A percentile compares a stretch with the other conserved stretches of the same genome.
These are phyloP conservation scores for Sarcoramphus papa DNA, from an alignment of 2,797 vertebrate genomes.

Conservation along the genomic window DNA sequence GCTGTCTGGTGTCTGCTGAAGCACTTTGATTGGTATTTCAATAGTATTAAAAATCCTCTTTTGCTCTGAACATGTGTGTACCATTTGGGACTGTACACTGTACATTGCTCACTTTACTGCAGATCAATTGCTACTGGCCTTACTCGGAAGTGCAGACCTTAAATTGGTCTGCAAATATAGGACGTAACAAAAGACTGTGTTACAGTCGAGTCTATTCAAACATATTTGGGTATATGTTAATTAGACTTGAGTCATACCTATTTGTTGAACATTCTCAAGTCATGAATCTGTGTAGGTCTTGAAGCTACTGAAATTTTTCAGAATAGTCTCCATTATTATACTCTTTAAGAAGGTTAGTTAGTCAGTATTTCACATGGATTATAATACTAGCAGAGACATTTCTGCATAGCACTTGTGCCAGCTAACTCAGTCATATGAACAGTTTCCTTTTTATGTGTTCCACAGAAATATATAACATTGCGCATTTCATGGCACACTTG, in stretches of 20 bases:
- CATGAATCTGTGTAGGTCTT: neutral
- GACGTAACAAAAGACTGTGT: neutral
- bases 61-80: constrained; percentile 20
- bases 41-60: constrained; percentile 20
- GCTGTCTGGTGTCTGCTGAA: constrained; percentile 32
- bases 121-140: constrained; percentile 25
- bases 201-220: neutral
- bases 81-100: constrained; percentile 30
- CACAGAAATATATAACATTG: neutral
- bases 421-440: constrained; percentile 7
- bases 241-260: neutral
- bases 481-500: neutral
- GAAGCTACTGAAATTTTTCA: neutral
- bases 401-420: neutral
- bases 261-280: neutral
- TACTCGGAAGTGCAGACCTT: constrained; percentile 18
- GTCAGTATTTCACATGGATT: neutral
- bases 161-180: neutral
- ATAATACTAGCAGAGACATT: constrained; percentile 2
- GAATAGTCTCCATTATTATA: neutral
- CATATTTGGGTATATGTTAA: neutral
- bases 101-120: neutral
- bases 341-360: neutral
- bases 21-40: constrained; percentile 30
- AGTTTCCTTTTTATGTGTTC: neutral